Evolutionary conservation across 2,113 vertebrate genomes (phyloP), one percentile per base, ranked within the genome.

Genomic region (Apteryx owenii): DNA sequence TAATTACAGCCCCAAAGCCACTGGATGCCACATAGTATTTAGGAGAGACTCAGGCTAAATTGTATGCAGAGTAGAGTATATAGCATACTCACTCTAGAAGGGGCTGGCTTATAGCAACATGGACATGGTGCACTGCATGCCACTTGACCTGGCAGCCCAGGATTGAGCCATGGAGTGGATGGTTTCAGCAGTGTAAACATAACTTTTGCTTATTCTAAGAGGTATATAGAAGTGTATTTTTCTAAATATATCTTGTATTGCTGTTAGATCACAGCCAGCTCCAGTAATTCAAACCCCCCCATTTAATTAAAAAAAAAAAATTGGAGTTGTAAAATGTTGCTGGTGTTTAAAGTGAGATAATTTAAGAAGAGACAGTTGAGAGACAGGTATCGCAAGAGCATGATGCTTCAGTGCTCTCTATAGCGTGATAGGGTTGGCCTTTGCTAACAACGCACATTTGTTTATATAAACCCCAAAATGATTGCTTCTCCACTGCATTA

Each of bases 111-210:
- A 1, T 6, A 51, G 84, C 36, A 73, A 85, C 69, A 58, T 77
- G 64, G 38, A 61, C 0, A 0, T 5, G 26, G 10, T 12, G 44
- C 5, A 0, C 40, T 44, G 68, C 15, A 2, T 50, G 9, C 71
- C 19, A 0, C 68, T 69, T 58, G 73, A 50, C 4, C 0, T 4
- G 11, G 62, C 33, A 79, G 73, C 21, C 51, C 2, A 0, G 5
- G 80, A 1, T 2, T n/a, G 71, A 84, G 58, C 80, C 2, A 0
- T 4, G 61, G 78, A 7, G 7, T 48, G 51, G 26, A 21, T 28
- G 46, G 9, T 46, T 64, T 10, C 38, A 80, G 80, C 64, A 11
- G n/a, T 4, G 21, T 50, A 70, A 84, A 40, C 13, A 4, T 9
- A 61, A 62, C 73, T 84, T 56, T 42, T 44, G 48, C 71, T 68